Percentiles rank a stretch among this genome's conserved stretches.
Conservation (phyloP, 2,888 invertebrate genomes). For the Pterobdella sp. region DNA sequence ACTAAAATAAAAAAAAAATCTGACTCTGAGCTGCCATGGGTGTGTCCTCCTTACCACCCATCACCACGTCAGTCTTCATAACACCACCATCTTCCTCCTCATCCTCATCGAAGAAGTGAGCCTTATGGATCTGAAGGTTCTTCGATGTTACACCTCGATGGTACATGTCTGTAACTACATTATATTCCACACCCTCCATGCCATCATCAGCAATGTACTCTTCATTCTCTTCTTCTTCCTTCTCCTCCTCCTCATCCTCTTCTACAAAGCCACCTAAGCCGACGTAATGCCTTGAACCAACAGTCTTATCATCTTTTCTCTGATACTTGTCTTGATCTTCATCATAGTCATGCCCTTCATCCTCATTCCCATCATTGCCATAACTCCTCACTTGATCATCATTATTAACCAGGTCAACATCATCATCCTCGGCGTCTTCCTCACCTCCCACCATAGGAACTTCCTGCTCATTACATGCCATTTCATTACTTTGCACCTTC, state of each 20-base stretch:
- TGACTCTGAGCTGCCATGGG: too few species aligned
- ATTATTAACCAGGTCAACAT: neutral
- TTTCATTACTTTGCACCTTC: neutral
- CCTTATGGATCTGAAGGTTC: neutral
- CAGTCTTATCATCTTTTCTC: neutral
- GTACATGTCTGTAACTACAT: neutral
- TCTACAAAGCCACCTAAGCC: neutral
- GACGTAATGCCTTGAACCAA: neutral
- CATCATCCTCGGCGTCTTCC: neutral
- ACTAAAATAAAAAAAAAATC: too few species aligned
- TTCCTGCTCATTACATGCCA: neutral
- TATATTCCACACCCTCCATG: neutral
- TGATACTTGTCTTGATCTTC: too few species aligned
- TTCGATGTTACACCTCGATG: neutral
- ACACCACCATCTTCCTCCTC: neutral
- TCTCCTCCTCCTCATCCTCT: neutral
- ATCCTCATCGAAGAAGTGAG: neutral
- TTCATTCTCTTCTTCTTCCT: neutral
- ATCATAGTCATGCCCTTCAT: neutral
- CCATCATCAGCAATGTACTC: neutral
- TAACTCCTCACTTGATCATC: neutral
- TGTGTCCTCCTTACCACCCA: slow-evolving; percentile 32
- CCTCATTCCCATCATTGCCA: neutral
- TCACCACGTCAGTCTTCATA: slow-evolving; percentile 25
- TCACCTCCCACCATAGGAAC: neutral